Evolutionary conservation across 2,888 invertebrate genomes (phyloP), one percentile per base, ranked within the genome.

Genomic region (Scaptomyza reducta): DNA sequence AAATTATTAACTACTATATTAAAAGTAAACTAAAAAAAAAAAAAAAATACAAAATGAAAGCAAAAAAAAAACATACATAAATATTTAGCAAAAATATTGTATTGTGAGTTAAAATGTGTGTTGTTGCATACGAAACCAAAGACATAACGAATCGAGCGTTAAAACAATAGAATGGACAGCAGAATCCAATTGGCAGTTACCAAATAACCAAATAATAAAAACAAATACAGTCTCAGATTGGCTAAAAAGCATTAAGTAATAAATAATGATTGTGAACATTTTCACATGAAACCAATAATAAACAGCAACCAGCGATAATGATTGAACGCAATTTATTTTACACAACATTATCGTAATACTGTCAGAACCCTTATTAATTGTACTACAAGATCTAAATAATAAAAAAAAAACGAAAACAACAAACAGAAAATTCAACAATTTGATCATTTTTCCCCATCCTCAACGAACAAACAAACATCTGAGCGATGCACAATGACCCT

Each of bases 11-110:
- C 79, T 74, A 85, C 86, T 89, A 83, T 78, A 84, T 76, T 66
- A 70, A 69, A 86, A 77, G 77, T 78, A 74, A 81, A 75, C 70
- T 68, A 40, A 40, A 75, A 82, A 74, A 62, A 53, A 66, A 71
- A 79, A 68, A 70, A 74, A 74, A 69, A 67, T 54, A 58, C 51
- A 60, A 59, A 51, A 79, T 60, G 56, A 73, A 73, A 81, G 68
- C 72, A 75, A 71, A 79, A 74, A 74, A 65, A 74, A 86, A 72
- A 70, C 71, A 74, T 78, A 87, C 80, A 81, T 70, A 87, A 90
- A 90, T 89, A 90, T 90, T 90, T 90, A 90, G 90, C 87, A 70
- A 87, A 90, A 89, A 90, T 90, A 89, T 89, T 89, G 89, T 90
- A 90, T 89, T 90, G 90, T 90, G 90, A 89, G 89, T 90, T 90